Evolutionary conservation across 2,113 vertebrate species (phyloP).

Genomic region (Tinamus guttatus): DNA sequence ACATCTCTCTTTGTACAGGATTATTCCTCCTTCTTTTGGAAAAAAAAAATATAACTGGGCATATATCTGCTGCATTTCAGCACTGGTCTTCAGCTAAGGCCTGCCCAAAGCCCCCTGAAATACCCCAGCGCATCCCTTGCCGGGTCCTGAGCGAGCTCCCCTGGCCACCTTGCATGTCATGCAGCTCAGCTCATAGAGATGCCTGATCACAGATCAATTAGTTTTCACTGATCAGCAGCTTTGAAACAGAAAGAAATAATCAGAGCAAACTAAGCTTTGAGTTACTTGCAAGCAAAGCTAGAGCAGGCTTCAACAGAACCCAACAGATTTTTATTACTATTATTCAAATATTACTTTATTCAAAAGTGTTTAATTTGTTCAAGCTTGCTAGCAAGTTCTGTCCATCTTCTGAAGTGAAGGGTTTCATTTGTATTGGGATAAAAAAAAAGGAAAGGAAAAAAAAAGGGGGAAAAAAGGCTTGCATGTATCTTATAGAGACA

Average conservation of each 20-base stretch:
- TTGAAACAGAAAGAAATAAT: slow-evolving; percentile 19
- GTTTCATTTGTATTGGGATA: background rate
- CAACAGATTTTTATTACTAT: background rate
- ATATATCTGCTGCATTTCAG: background rate
- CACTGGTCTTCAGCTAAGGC: background rate
- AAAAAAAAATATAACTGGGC: background rate
- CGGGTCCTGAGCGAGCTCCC: background rate
- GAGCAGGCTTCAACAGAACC: background rate
- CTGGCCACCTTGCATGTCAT: background rate
- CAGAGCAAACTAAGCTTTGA: background rate
- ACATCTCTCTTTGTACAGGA: slow-evolving; percentile 18
- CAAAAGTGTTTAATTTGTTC: background rate
- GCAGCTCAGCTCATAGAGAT: background rate
- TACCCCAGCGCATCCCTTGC: background rate
- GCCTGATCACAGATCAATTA: background rate
- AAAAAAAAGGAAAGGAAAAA: background rate
- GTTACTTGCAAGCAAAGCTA: background rate
- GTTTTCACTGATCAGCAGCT: background rate
- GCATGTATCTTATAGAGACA: background rate
- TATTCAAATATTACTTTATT: no score
- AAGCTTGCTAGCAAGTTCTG: background rate
- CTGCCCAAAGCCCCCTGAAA: background rate
- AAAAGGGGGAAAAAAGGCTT: background rate
- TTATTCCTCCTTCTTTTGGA: background rate
- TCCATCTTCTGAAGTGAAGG: background rate